Conservation (phyloP, 2,888 invertebrate species). For the Erebia epiphron region DNA sequence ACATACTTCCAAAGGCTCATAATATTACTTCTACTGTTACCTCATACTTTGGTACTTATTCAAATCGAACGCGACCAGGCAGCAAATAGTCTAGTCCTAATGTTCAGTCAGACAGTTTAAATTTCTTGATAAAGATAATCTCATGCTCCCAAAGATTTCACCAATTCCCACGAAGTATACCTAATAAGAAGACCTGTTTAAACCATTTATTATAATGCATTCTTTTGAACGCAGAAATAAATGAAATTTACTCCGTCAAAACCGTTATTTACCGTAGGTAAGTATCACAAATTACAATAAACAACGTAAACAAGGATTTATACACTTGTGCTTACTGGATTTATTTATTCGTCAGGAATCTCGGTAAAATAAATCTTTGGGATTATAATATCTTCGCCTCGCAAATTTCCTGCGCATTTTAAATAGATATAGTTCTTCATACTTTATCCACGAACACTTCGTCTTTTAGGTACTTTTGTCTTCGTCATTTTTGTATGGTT, state of each 20-base stretch:
- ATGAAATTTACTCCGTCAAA: constrained; percentile 35
- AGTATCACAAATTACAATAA: constrained; percentile 33
- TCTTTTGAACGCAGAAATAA: constrained; percentile 18
- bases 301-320: constrained; percentile 26
- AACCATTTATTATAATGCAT: constrained; percentile 15
- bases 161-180: background rate
- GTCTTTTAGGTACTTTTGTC: too few relatives aligned
- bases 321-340: constrained; percentile 12
- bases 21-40: too few relatives aligned
- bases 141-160: too few relatives aligned
- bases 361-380: constrained; percentile 14
- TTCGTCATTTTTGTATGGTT: too few relatives aligned
- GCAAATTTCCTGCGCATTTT: background rate
- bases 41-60: too few relatives aligned
- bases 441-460: too few relatives aligned
- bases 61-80: too few relatives aligned
- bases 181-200: background rate
- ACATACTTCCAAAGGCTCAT: too few relatives aligned
- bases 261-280: constrained; percentile 33
- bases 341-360: constrained; percentile 9
- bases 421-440: too few relatives aligned
- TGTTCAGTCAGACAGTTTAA: too few relatives aligned
- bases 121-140: too few relatives aligned
- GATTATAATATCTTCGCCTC: background rate
- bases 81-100: too few relatives aligned